Conservation (phyloP, 64 coral and sea anemone genomes). For the Montipora cactus region DNA sequence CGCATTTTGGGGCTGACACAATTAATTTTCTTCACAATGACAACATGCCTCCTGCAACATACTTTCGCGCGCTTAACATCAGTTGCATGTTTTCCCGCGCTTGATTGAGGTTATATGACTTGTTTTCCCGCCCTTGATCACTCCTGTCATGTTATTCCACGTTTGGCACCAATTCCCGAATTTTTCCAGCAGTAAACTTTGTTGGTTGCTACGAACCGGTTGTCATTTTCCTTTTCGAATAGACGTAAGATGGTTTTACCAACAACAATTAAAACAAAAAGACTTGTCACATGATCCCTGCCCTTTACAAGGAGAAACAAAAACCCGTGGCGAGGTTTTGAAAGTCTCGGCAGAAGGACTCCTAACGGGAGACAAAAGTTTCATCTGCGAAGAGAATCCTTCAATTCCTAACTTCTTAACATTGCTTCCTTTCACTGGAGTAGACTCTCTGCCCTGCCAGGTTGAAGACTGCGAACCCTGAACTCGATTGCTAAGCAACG, state of each 20-base stretch:
- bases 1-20: too few species aligned
- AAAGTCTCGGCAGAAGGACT: background rate
- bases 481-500: background rate
- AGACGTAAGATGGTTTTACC: background rate
- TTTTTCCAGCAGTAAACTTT: too few species aligned
- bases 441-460: background rate
- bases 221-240: background rate
- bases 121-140: too few species aligned
- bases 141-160: too few species aligned
- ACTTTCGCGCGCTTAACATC: background rate
- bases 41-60: background rate
- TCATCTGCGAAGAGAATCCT: background rate
- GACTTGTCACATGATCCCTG: background rate
- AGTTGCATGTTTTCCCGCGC: too few species aligned
- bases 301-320: slow-evolving; percentile 5
- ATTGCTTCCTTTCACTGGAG: background rate
- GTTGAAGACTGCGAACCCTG: background rate
- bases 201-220: too few species aligned
- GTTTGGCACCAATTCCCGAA: background rate
- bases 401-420: background rate
- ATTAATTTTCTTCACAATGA: too few species aligned
- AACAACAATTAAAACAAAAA: slow-evolving; percentile 34
- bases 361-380: slow-evolving; percentile 20
- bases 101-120: too few species aligned
- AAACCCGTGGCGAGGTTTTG: background rate